Conservation (phyloP, 2,797 vertebrate genomes). For the Cryptoblepharus egeriae region DNA sequence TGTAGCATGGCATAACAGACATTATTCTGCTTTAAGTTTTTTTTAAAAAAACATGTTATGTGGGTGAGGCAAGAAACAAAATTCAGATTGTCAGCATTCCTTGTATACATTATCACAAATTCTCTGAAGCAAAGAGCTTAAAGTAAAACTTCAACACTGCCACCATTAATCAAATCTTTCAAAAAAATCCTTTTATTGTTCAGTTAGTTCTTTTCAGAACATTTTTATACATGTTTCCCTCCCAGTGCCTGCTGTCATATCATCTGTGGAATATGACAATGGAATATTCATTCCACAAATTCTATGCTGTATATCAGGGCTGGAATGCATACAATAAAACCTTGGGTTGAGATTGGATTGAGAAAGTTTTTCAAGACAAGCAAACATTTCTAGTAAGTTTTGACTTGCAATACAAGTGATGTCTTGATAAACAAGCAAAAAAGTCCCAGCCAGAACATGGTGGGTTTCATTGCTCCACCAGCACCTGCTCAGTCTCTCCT, state of each 20-base stretch:
- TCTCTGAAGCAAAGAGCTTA: conserved; percentile 22
- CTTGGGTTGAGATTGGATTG: no score
- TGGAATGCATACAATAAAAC: no score
- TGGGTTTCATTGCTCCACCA: no score
- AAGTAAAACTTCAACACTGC: conserved; percentile 56
- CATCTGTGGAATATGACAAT: conserved; percentile 54
- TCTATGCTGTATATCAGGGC: background rate
- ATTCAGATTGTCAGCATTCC: background rate
- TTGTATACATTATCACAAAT: background rate
- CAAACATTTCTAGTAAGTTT: no score
- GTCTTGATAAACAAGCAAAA: no score
- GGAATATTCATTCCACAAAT: background rate
- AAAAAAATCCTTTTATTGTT: conserved; percentile 45
- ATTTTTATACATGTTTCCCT: conserved; percentile 66
- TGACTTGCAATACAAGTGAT: no score
- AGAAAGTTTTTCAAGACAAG: no score
- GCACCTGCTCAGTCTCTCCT: no score
- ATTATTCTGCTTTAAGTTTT: background rate
- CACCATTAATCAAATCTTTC: conserved; percentile 44
- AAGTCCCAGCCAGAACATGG: no score
- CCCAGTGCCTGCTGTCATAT: conserved; percentile 46
- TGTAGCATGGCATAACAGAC: background rate
- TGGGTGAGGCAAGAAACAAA: background rate
- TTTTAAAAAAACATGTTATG: background rate
- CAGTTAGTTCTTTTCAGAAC: conserved; percentile 51